phyloP scores from a whole-genome alignment of 2,113 vertebrate species.

The Arvicanthis niloticus region DNA sequence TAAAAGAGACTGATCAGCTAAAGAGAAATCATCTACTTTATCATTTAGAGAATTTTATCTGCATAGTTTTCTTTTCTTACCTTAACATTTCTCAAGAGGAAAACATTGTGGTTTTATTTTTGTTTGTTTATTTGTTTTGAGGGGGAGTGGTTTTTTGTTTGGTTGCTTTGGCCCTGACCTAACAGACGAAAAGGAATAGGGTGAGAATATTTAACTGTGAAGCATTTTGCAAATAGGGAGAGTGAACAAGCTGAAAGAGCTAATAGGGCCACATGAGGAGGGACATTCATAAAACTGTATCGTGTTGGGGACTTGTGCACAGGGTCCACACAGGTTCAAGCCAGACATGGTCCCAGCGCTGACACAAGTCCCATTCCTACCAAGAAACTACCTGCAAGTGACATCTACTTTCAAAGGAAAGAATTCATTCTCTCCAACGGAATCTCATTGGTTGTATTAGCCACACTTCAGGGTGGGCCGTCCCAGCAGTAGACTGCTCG shows the following conservation, averaged over 20 bases:
- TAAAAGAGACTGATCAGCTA: not conserved
- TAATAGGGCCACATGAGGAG: not conserved
- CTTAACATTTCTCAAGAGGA: constrained; percentile 57
- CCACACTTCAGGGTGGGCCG: not conserved
- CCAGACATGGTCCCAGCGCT: fast-evolving
- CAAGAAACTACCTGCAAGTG: not conserved
- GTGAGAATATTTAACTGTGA: constrained; percentile 76
- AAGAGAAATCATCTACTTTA: not conserved
- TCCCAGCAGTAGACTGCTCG: not conserved
- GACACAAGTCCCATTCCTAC: not conserved
- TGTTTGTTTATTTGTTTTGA: not conserved
- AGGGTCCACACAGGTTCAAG: not conserved
- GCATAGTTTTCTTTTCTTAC: constrained; percentile 34
- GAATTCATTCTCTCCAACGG: not conserved
- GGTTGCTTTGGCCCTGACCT: constrained; percentile 70
- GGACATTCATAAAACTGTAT: not conserved
- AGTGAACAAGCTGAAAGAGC: not conserved
- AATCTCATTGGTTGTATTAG: not conserved
- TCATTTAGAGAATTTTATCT: constrained; percentile 18
- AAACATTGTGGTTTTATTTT: not conserved
- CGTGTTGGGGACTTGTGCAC: not conserved
- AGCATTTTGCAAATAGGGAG: not conserved
- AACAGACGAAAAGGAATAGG: constrained; percentile 70
- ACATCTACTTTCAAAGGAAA: not conserved
- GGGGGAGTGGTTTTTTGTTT: no score